These are phyloP conservation scores for Lissocephala sabroskyi DNA, from an alignment of 2,888 invertebrate genomes.

Conservation along the genomic window DNA sequence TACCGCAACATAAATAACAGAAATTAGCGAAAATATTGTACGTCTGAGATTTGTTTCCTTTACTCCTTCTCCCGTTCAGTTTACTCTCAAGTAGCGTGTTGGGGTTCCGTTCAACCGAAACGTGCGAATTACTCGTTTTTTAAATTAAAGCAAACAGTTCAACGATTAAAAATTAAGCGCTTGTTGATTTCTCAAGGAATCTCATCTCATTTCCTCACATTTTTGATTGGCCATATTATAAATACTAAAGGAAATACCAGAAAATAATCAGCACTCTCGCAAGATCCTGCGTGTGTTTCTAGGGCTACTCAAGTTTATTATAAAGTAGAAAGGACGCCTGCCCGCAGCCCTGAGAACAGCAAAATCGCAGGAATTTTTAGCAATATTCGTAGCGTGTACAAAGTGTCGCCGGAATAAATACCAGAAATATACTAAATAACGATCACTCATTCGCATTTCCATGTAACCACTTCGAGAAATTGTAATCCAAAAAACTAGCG, in stretches of 20 bases:
- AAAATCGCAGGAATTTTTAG: constrained; percentile 49
- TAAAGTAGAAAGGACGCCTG: constrained; percentile 44
- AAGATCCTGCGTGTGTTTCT: constrained; percentile 34
- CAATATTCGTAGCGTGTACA: constrained; percentile 57
- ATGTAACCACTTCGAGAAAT: constrained; percentile 23
- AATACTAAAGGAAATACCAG: constrained; percentile 26
- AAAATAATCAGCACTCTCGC: constrained; percentile 17
- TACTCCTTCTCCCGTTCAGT: too few species aligned
- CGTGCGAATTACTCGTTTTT: too few species aligned
- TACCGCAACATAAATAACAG: background rate
- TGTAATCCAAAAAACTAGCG: constrained; percentile 20
- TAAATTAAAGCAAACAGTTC: constrained; percentile 39
- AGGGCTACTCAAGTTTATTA: constrained; percentile 31
- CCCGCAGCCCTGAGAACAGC: constrained; percentile 36
- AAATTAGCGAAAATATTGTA: constrained; percentile 8
- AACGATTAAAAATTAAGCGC: constrained; percentile 62
- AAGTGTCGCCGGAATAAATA: constrained; percentile 39
- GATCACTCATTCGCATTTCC: too few species aligned
- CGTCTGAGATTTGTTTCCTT: too few species aligned
- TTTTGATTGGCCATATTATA: too few species aligned
- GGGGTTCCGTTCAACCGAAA: constrained; percentile 19
- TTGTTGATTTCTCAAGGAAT: too few species aligned
- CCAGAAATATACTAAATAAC: constrained; percentile 17
- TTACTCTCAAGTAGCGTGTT: too few species aligned
- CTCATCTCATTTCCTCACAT: too few species aligned